Evolutionary conservation across 2,888 invertebrate genomes (phyloP), one percentile per base, ranked within the genome.

Genomic region (Geotrupes spiniger): DNA sequence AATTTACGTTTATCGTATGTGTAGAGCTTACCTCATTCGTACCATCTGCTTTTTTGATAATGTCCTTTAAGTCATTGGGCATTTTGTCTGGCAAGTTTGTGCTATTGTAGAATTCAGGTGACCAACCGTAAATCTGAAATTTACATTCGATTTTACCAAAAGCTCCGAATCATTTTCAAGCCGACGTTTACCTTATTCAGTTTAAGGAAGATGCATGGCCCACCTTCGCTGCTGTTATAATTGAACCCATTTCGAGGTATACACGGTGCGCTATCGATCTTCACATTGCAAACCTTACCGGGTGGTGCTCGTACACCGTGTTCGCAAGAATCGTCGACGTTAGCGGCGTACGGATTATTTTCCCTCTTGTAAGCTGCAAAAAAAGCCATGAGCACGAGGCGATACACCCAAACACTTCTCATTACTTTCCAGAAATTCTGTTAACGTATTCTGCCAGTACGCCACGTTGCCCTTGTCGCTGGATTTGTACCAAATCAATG

Each of bases 181-280:
- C n/a, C n/a, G n/a, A n/a, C n/a, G n/a, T n/a, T n/a, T 74, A 94
- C 94, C 85, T 91, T 94, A 74, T 99, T 99, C 62, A 99, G 78
- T 74, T 98, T 98, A 60, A 99, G 82, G 77, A 97, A 88, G 70
- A 99, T 89, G 74, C 99, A 99, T 10, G 98, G 98, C 47, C 87
- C 86, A 49, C 88, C 89, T 59, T 82, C 80, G 31, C 56, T 54
- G n/a, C 66, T 65, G 58, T 85, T 84, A 74, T 87, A 98, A 68
- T 94, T 95, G 75, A 88, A 99, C 63, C 87, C 82, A 59, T 87
- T 83, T 25, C 80, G 79, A 49, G 81, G 76, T 51, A 85, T 84
- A 76, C 96, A 97, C 39, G 86, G 85, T 46, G 79, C 75, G 42
- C 79, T 74, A 41, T 60, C 57, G 54, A 89, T 75, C 37, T 89